Evolutionary conservation across 2,113 vertebrate genomes (phyloP).

Genomic region (Papio anubis): DNA sequence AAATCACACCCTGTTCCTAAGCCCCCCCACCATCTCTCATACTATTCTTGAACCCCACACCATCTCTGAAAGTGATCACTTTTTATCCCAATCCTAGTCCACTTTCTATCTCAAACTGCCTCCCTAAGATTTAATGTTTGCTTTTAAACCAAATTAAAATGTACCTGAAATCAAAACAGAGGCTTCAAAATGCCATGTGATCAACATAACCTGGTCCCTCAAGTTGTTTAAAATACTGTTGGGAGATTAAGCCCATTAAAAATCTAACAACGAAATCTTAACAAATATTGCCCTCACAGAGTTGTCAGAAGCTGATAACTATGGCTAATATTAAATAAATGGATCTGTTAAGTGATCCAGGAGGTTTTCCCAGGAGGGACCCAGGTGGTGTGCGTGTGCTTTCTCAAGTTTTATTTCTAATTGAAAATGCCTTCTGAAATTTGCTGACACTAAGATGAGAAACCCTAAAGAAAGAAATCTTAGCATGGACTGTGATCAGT

Average conservation of each 20-base stretch:
- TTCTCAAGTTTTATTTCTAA: slow-evolving; percentile 40
- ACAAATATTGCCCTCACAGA: not conserved
- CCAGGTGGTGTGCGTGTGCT: not conserved
- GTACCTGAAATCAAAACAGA: not conserved
- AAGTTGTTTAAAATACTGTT: not conserved
- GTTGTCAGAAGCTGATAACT: not conserved
- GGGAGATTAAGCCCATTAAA: not conserved
- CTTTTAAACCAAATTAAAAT: slow-evolving; percentile 44
- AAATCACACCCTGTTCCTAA: not conserved
- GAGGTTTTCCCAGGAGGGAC: not conserved
- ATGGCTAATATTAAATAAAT: not conserved
- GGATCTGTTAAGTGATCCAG: not conserved
- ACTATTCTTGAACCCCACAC: not conserved
- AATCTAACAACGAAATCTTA: not conserved
- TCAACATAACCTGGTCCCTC: not conserved
- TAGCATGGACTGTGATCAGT: not conserved
- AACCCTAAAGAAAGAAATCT: not conserved
- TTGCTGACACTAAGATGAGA: slow-evolving; percentile 40
- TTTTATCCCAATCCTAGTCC: not conserved
- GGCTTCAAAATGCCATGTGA: not conserved
- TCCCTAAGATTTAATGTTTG: not conserved
- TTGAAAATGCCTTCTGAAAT: slow-evolving; percentile 38
- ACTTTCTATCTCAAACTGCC: not conserved
- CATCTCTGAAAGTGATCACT: not conserved
- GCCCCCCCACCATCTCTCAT: not conserved